phyloP scores from a whole-genome alignment of 1,140 invertebrate species.

The Drosophila burlai region DNA sequence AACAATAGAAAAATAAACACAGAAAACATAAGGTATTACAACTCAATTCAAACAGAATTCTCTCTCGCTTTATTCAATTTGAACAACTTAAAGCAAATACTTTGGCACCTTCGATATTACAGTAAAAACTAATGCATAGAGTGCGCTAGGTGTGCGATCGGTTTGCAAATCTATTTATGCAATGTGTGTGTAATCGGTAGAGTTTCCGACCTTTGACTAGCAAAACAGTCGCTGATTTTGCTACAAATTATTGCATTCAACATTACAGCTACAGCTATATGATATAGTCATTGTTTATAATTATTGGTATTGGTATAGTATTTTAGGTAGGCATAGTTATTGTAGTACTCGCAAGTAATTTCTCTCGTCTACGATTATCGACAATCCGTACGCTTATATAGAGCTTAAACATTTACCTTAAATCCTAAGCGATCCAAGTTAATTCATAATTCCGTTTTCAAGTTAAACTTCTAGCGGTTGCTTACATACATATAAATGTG shows the following conservation, averaged over 20 bases:
- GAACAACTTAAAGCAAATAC: slow-evolving; percentile 80
- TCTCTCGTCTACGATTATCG: slow-evolving; percentile 51
- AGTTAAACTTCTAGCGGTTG: slow-evolving; percentile 58
- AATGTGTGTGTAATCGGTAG: slow-evolving; percentile 23
- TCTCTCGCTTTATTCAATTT: slow-evolving; percentile 65
- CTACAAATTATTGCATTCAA: slow-evolving; percentile 62
- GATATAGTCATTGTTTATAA: slow-evolving; percentile 59
- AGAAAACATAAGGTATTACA: slow-evolving; percentile 14
- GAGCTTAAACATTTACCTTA: slow-evolving; percentile 69
- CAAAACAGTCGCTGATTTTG: slow-evolving; percentile 69
- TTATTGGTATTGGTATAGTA: slow-evolving; percentile 41
- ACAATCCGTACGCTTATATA: slow-evolving; percentile 68
- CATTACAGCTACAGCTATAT: slow-evolving; percentile 66
- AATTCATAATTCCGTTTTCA: slow-evolving; percentile 44
- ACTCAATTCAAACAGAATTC: slow-evolving; percentile 50
- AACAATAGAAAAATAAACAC: not conserved
- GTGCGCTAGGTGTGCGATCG: slow-evolving; percentile 36
- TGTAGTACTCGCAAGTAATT: slow-evolving; percentile 69
- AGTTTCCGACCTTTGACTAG: slow-evolving; percentile 58
- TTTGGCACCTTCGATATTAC: slow-evolving; percentile 75
- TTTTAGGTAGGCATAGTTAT: slow-evolving; percentile 63
- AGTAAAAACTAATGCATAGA: slow-evolving; percentile 32
- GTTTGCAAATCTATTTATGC: slow-evolving; percentile 15
- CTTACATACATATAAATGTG: slow-evolving; percentile 46
- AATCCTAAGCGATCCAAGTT: slow-evolving; percentile 46